These are phyloP conservation scores for Fragum whitleyi DNA, from an alignment of 2,888 invertebrate genomes.

Conservation along the genomic window DNA sequence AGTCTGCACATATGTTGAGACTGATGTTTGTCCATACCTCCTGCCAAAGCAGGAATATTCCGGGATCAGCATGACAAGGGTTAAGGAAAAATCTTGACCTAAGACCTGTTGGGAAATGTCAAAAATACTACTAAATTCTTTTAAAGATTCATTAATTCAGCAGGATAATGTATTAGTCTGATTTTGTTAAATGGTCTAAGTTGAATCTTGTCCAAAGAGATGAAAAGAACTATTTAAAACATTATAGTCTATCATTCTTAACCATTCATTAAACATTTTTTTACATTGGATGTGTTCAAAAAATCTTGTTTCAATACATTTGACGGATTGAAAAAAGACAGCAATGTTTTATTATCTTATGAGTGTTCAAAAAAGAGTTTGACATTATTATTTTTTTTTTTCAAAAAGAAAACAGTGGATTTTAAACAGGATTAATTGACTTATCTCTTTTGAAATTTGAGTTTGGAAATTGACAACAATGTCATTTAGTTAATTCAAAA, in stretches of 20 bases:
- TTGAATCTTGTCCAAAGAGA: not conserved
- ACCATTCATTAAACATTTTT: not conserved
- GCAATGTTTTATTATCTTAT: not conserved
- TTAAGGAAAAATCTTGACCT: too few species aligned
- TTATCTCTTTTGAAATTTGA: not conserved
- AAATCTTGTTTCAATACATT: not conserved
- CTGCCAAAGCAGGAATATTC: too few species aligned
- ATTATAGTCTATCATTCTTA: not conserved
- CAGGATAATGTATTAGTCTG: too few species aligned
- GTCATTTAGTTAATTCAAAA: constrained; percentile 7
- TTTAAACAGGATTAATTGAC: constrained; percentile 7
- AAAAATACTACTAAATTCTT: too few species aligned
- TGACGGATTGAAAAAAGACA: not conserved
- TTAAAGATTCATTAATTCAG: too few species aligned
- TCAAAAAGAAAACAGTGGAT: constrained; percentile 3
- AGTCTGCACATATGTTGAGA: too few species aligned
- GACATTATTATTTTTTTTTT: not conserved
- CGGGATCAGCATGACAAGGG: too few species aligned
- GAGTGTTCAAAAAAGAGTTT: constrained; percentile 1
- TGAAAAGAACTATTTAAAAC: constrained; percentile 4
- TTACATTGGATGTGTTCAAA: not conserved
- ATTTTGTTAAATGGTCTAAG: not conserved
- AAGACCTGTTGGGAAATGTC: too few species aligned
- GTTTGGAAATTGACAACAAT: constrained; percentile 12
- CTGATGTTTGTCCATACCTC: too few species aligned